Base-by-base conservation (phyloP, 2,113 vertebrate species). In the Megalops atlanticus region DNA sequence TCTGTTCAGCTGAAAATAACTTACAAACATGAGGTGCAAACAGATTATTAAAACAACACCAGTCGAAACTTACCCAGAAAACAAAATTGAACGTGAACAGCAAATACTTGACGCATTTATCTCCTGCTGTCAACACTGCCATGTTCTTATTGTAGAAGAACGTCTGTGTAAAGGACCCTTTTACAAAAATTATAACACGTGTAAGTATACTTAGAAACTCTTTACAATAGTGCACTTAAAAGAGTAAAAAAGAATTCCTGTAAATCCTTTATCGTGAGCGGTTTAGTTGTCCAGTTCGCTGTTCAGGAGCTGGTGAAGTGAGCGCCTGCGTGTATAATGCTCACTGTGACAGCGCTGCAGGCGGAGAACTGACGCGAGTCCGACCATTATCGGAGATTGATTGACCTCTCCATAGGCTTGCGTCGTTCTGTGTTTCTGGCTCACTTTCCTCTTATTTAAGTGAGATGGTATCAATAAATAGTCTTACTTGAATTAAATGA, bases 61-160 rank as follows among this genome's bases (percentile, higher is more conserved):
- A 35, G 69, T 71, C 14, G 69, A 36, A 71, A 71, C 69, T 71
- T 71, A 71, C 69, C 69, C 69, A 71, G 36, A 71, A 71, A 21
- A 71, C 36, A 38, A 71, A 71, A 71, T 71, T 71, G 69, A 71
- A 71, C 31, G 16, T 38, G 35, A 71, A 71, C 69, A 71, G 11
- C 7, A 71, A 71, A 71, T 71, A 71, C 27, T 71, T 71, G 69
- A 71, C 18, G 33, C 69, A 71, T 38, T 36, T 71, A 11, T 71
- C 69, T 38, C 69, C 69, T 36, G 11, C 36, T 71, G 69, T 71
- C 31, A 71, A 71, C n/a, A 71, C 69, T 71, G 69, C 69, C 69
- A 71, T 71, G 69, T 12, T 71, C 15, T 38, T 49, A 8, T 71
- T 21, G 31, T 38, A 71, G 36, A 31, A 6, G 0, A 69, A 69